Evolutionary conservation across 2,113 vertebrate genomes (phyloP).

Genomic region (Speoplatyrhinus poulsoni): DNA sequence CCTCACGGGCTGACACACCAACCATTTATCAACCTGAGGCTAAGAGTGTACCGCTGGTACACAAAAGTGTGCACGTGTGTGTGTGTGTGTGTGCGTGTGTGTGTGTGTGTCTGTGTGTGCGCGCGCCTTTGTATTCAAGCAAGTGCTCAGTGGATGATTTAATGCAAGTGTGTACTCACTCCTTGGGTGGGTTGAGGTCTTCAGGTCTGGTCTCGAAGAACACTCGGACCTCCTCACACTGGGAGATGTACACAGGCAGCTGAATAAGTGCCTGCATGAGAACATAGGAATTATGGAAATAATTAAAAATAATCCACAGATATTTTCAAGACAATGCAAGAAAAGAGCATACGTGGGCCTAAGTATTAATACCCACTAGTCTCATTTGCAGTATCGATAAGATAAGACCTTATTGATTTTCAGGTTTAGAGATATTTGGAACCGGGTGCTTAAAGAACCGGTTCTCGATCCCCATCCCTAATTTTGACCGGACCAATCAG

Average conservation of each 20-base stretch:
- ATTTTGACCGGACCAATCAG: too few species aligned
- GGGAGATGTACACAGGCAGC: slow-evolving; percentile 95
- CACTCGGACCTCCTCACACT: slow-evolving; percentile 94
- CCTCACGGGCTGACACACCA: too few species aligned
- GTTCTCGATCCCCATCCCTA: too few species aligned
- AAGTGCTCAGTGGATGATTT: not conserved
- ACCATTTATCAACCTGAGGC: not conserved
- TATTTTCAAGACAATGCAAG: too few species aligned
- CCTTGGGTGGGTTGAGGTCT: slow-evolving; percentile 92
- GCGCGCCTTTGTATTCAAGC: not conserved
- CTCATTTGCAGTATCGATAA: too few species aligned
- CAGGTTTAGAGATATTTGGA: too few species aligned
- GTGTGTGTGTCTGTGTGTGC: slow-evolving; percentile 3
- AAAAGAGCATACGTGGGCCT: too few species aligned
- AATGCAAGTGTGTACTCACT: slow-evolving; percentile 73
- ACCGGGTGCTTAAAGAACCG: too few species aligned
- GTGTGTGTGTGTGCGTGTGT: slow-evolving; percentile 6
- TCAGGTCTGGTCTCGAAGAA: slow-evolving; percentile 98
- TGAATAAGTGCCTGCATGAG: slow-evolving; percentile 89
- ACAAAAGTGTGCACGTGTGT: not conserved
- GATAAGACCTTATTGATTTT: too few species aligned
- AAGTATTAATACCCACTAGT: too few species aligned
- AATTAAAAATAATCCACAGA: too few species aligned
- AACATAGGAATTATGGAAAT: not conserved
- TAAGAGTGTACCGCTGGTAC: not conserved